Base-by-base conservation (phyloP, 1,140 invertebrate genomes). In the Episyrphus balteatus region DNA sequence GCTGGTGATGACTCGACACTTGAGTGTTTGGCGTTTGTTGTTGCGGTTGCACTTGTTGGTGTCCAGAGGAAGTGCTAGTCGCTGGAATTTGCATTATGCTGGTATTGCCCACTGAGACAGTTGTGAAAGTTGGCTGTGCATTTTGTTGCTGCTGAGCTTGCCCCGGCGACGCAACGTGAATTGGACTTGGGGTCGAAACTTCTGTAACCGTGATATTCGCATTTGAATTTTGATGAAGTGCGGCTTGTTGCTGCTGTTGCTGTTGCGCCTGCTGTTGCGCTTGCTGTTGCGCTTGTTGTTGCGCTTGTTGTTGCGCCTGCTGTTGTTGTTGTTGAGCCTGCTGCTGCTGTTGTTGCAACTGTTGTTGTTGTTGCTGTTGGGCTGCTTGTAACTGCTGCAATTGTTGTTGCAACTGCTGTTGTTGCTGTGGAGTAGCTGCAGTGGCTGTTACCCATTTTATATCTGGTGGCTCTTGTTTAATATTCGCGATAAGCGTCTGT, bases 401-500 rank as follows among this genome's bases (percentile, higher is more conserved):
- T 30, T 66, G 60, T 32, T 48, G 58, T 49, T 37, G 55, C 10
- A 54, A 48, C 19, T 57, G 34, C 55, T 58, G 54, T 31, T 59
- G 54, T 40, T 49, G 51, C 18, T 51, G 55, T 45, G 10, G 49
- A 47, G 12, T 52, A 48, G 13, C 42, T 19, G 26, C 38, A 34
- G 17, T 37, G 3, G 42, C 21, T 15, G 18, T 33, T 36, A 33
- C 15, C 15, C 15, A 42, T 47, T 47, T 32, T 13, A 42, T 53
- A 39, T 67, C 62, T 46, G 62, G 61, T 15, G 62, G 63, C 43
- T 66, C 64, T 42, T 64, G 62, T 31, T 67, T 66, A 21, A 67
- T 67, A 14, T 55, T 64, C 2, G 63, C 62, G 1, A 66, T 58
- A 19, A 66, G 48, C 7, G 47, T 45, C 31, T 51, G 50, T 1